A percentile compares a stretch with the other conserved stretches of the same genome.
Evolutionary conservation across 2,113 vertebrate species (phyloP).

Genomic region (Chaenogobius annularis): DNA sequence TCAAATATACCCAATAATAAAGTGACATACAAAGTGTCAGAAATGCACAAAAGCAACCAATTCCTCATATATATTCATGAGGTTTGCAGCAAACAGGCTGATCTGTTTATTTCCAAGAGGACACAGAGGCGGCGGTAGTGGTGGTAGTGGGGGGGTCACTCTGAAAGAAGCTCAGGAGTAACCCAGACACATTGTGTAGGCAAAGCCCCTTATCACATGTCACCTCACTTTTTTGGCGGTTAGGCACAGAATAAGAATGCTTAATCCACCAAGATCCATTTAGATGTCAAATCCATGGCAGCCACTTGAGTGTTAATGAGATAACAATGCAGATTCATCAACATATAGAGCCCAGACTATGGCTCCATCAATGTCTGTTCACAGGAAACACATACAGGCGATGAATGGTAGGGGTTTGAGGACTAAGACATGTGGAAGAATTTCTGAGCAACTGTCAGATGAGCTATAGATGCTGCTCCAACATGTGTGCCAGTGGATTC

Average conservation of each 20-base stretch:
- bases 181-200: slow-evolving; percentile 47
- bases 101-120: slow-evolving; percentile 31
- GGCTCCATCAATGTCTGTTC: slow-evolving; percentile 63
- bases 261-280: slow-evolving; percentile 63
- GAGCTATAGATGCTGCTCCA: slow-evolving; percentile 25
- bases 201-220: slow-evolving; percentile 50
- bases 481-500: slow-evolving; percentile 17
- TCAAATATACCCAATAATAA: background rate
- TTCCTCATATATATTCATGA: slow-evolving; percentile 35
- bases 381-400: slow-evolving; percentile 54
- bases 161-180: slow-evolving; percentile 24
- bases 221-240: slow-evolving; percentile 54
- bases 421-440: slow-evolving; percentile 56
- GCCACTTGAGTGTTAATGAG: slow-evolving; percentile 66
- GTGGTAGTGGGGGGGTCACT: slow-evolving; percentile 30
- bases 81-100: slow-evolving; percentile 28
- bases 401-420: slow-evolving; percentile 40
- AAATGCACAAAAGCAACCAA: slow-evolving; percentile 15
- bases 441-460: slow-evolving; percentile 38
- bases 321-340: slow-evolving; percentile 74
- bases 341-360: slow-evolving; percentile 38
- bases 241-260: slow-evolving; percentile 70
- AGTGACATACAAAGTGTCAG: slow-evolving; percentile 9
- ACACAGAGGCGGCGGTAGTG: slow-evolving; percentile 5
- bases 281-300: slow-evolving; percentile 75